These are phyloP conservation scores for Torymus aiolomorphi DNA, from an alignment of 2,888 invertebrate genomes.

Conservation along the genomic window DNA sequence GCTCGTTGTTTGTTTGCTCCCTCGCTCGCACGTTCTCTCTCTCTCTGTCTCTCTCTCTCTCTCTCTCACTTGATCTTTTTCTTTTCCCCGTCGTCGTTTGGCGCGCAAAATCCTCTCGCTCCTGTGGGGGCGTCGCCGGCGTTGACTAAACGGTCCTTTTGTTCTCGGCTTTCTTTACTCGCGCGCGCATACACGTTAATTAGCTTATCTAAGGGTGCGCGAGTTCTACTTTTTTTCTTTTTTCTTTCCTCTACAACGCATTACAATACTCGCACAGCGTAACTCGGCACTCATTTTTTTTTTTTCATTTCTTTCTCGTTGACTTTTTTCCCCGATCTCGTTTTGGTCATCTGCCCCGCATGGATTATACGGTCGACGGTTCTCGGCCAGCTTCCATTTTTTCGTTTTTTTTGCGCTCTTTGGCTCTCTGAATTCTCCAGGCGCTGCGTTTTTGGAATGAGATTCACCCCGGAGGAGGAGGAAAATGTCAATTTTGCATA, in stretches of 20 bases:
- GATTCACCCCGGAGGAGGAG: background rate
- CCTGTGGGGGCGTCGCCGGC: no score
- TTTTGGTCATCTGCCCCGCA: slow-evolving; percentile 25
- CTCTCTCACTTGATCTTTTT: no score
- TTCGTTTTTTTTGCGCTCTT: background rate
- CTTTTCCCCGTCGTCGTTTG: no score
- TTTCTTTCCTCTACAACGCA: slow-evolving; percentile 10
- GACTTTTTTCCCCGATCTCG: slow-evolving; percentile 38
- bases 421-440: slow-evolving; percentile 14
- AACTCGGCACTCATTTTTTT: slow-evolving; percentile 24
- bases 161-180: slow-evolving; percentile 58
- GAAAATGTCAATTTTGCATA: background rate
- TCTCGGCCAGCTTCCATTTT: no score
- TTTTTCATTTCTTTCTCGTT: slow-evolving; percentile 30
- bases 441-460: slow-evolving; percentile 6
- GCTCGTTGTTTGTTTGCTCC: slow-evolving; percentile 9
- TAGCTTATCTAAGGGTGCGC: slow-evolving; percentile 62
- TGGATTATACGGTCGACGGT: background rate
- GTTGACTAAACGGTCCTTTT: slow-evolving; percentile 32
- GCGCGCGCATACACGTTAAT: slow-evolving; percentile 53
- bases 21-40: background rate
- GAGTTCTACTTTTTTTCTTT: slow-evolving; percentile 22
- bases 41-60: no score
- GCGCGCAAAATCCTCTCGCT: no score
- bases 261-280: slow-evolving; percentile 33